A percentile compares a stretch with the other conserved stretches of the same genome.
phyloP scores from a whole-genome alignment of 2,888 invertebrate genomes.

The Poecilobothrus nobilitatus region DNA sequence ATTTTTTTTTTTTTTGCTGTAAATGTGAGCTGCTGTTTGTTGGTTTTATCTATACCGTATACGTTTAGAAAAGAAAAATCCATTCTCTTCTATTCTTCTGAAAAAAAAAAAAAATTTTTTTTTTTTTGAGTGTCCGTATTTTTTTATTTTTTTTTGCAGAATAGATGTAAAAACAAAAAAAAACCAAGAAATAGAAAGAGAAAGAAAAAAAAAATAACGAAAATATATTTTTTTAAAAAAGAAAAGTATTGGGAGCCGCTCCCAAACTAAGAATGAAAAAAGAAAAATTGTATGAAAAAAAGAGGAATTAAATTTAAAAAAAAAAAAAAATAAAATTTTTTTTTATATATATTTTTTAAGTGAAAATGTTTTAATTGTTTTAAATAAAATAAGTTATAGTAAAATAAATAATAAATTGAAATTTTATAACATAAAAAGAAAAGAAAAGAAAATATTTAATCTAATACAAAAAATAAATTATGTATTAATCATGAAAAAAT shows the following conservation, averaged over 20 bases:
- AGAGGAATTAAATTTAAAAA: too few relatives aligned
- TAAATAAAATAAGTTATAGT: not conserved
- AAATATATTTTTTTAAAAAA: not conserved
- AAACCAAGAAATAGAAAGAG: too few relatives aligned
- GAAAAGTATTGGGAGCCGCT: constrained; percentile 10
- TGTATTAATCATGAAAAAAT: too few relatives aligned
- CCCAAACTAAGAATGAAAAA: constrained; percentile 10
- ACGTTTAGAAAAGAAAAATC: too few relatives aligned
- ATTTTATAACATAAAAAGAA: too few relatives aligned
- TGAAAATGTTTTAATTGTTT: not conserved
- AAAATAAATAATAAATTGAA: not conserved
- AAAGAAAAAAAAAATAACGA: too few relatives aligned
- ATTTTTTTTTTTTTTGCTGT: too few relatives aligned
- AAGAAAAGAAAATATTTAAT: too few relatives aligned
- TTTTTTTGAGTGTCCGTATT: not conserved
- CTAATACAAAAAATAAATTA: too few relatives aligned
- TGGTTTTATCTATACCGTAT: too few relatives aligned
- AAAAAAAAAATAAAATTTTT: not conserved
- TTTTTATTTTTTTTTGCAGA: not conserved
- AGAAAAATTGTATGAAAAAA: not conserved
- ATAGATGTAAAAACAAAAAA: not conserved
- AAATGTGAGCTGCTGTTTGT: too few relatives aligned
- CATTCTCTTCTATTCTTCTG: not conserved
- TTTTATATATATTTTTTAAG: not conserved
- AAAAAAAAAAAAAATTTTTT: not conserved